phyloP scores from a whole-genome alignment of 1,140 invertebrate species.

The Oedothorax gibbosus region DNA sequence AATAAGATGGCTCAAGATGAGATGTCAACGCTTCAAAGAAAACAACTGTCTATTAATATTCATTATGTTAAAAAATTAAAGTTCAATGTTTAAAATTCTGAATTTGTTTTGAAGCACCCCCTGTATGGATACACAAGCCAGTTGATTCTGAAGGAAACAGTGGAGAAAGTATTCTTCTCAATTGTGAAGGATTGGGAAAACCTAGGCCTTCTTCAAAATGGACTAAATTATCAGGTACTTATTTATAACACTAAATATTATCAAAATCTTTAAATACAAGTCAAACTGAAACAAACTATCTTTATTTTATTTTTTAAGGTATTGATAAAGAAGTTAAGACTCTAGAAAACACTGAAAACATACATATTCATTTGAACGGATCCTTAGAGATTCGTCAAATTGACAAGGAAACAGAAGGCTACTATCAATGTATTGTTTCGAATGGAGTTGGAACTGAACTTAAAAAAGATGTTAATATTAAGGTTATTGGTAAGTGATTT shows the following conservation, averaged over 20 bases:
- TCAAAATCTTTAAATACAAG: too few relatives aligned
- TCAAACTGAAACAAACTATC: too few relatives aligned
- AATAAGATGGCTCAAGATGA: too few relatives aligned
- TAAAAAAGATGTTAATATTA: constrained; percentile 27
- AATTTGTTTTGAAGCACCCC: constrained; percentile 23
- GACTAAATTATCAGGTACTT: constrained; percentile 12
- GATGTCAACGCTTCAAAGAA: too few relatives aligned
- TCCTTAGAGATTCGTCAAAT: constrained; percentile 19
- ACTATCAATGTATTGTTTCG: constrained; percentile 28
- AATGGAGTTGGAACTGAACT: constrained; percentile 34
- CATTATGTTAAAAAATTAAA: too few relatives aligned
- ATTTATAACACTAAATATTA: not conserved
- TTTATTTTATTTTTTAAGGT: constrained; percentile 8
- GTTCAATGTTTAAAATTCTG: not conserved
- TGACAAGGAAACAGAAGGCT: constrained; percentile 30
- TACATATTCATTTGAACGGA: constrained; percentile 18
- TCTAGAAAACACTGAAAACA: not conserved
- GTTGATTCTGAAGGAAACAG: constrained; percentile 4
- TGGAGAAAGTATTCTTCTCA: constrained; percentile 12
- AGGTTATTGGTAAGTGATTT: constrained; percentile 51
- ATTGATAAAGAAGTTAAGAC: not conserved
- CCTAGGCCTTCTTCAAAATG: not conserved
- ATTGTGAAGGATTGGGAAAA: constrained; percentile 20
- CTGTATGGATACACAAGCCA: constrained; percentile 18
- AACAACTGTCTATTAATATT: too few relatives aligned